These are phyloP conservation scores for Drosophila maculinotata DNA, from an alignment of 2,888 invertebrate species.

Conservation along the genomic window DNA sequence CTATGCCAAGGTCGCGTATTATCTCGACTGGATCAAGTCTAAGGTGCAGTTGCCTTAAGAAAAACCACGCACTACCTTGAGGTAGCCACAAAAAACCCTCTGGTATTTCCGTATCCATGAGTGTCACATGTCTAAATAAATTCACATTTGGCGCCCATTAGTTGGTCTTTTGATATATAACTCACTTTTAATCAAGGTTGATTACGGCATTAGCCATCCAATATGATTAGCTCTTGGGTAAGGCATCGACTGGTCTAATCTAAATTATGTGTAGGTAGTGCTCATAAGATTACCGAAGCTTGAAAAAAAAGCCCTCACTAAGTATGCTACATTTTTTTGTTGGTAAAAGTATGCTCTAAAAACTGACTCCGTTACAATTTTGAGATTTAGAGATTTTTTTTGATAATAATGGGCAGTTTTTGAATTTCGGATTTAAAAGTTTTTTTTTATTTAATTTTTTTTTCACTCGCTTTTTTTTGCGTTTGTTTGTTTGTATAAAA, in stretches of 20 bases:
- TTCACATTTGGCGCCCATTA: conserved; percentile 10
- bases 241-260: conserved; percentile 17
- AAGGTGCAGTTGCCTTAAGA: conserved; percentile 16
- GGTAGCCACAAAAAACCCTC: neutral
- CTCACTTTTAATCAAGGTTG: conserved; percentile 21
- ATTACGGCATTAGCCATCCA: conserved; percentile 11
- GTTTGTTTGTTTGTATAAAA: no score
- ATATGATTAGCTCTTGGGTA: conserved; percentile 12
- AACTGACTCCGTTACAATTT: no score
- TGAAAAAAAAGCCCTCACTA: conserved; percentile 5
- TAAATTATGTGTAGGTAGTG: conserved; percentile 3
- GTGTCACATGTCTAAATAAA: conserved; percentile 56
- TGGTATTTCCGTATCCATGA: neutral
- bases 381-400: no score
- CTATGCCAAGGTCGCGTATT: conserved; percentile 69
- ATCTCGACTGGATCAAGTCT: conserved; percentile 61
- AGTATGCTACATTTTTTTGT: conserved; percentile 9
- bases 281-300: conserved; percentile 10
- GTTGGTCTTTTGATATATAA: conserved; percentile 12
- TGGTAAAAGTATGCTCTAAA: neutral
- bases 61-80: neutral
- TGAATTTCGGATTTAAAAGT: no score
- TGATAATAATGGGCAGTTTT: no score
- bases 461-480: no score
- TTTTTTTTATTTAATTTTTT: no score